phyloP scores from a whole-genome alignment of 2,888 invertebrate genomes.

The Calameuta pallipes region DNA sequence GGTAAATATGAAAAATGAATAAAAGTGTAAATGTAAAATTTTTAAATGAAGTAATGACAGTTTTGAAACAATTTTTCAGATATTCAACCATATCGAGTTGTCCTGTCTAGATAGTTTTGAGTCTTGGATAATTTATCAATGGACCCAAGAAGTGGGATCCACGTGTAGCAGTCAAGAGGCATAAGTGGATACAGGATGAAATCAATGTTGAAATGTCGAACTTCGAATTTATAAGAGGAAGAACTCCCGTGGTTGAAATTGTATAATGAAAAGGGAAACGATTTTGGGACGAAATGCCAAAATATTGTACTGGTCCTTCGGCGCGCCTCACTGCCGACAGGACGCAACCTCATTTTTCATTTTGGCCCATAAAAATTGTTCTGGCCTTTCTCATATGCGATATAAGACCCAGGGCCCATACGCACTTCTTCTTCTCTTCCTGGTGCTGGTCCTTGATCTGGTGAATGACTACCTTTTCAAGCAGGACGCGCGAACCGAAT shows the following conservation, averaged over 20 bases:
- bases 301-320: slow-evolving; percentile 52
- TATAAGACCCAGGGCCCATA: background rate
- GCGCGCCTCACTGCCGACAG: slow-evolving; percentile 21
- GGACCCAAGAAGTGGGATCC: background rate
- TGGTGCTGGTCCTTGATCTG: slow-evolving; percentile 1
- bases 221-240: background rate
- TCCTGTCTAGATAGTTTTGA: background rate
- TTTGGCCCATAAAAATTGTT: slow-evolving; percentile 44
- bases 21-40: background rate
- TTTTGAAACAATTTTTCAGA: too few relatives aligned
- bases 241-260: background rate
- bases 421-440: background rate
- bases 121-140: background rate
- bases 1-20: background rate
- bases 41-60: too few relatives aligned
- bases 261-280: background rate
- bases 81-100: background rate
- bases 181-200: background rate
- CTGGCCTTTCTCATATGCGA: slow-evolving; percentile 13
- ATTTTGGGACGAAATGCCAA: slow-evolving; percentile 51
- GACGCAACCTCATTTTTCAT: slow-evolving; percentile 62
- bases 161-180: background rate
- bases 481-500: slow-evolving; percentile 7
- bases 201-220: background rate
- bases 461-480: slow-evolving; percentile 18